Percentiles rank a stretch among this genome's conserved stretches.
Evolutionary conservation across 2,113 vertebrate species (phyloP).

Genomic region (Mus musculus): GRCm39 chr3:21912501-21913000

Average conservation of each 20-base stretch:
- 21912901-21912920: not conserved
- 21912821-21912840: conserved; percentile 59
- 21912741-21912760: conserved; percentile 76
- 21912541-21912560: not conserved
- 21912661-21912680: conserved; percentile 68
- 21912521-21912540: not conserved
- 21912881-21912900: conserved; percentile 24
- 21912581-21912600: conserved; percentile 9
- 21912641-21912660: conserved; percentile 72
- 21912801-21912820: conserved; percentile 70
- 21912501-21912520: not conserved
- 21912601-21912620: conserved; percentile 56
- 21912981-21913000: not conserved
- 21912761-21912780: conserved; percentile 71
- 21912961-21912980: not conserved
- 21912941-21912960: not conserved
- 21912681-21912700: conserved; percentile 46
- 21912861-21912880: conserved; percentile 59
- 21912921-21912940: not conserved
- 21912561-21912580: conserved; percentile 39
- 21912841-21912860: conserved; percentile 59
- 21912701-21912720: conserved; percentile 52
- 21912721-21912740: conserved; percentile 79
- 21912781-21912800: conserved; percentile 70
- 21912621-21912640: conserved; percentile 66